Conservation (phyloP, 64 coral and sea anemone genomes). For the Pocillopora verrucosa region DNA sequence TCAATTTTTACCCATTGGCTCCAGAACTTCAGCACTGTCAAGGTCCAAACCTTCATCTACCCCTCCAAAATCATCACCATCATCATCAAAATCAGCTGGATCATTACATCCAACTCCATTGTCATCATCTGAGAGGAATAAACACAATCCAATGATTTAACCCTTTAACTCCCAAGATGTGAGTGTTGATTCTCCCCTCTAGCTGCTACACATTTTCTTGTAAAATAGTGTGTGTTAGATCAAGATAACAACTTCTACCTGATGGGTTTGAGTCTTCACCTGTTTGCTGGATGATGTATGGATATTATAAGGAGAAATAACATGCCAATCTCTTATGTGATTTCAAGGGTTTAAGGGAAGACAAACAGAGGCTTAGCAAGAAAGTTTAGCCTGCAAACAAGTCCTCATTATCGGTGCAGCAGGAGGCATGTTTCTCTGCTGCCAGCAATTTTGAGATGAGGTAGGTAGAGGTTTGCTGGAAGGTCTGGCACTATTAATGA, state of each 20-base stretch:
- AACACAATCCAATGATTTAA: neutral
- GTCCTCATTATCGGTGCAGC: too few species aligned
- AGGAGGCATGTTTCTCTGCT: too few species aligned
- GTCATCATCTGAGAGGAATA: neutral
- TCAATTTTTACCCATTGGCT: constrained; percentile 20
- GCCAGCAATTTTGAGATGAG: too few species aligned
- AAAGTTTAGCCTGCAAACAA: neutral
- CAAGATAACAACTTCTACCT: neutral
- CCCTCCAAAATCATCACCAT: constrained; percentile 63
- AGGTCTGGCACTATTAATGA: too few species aligned
- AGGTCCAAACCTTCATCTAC: constrained; percentile 4
- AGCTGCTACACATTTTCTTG: too few species aligned
- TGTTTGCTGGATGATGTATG: neutral
- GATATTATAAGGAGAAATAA: neutral
- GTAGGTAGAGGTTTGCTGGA: too few species aligned
- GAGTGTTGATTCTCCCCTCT: too few species aligned
- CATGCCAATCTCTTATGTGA: too few species aligned
- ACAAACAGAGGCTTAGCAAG: neutral
- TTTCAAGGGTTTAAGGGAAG: neutral
- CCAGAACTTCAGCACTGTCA: constrained; percentile 6
- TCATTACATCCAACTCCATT: neutral
- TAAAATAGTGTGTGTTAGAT: neutral
- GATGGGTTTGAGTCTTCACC: neutral
- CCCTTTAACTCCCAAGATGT: too few species aligned
- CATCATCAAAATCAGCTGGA: neutral